Conservation (phyloP, 1,140 invertebrate species). For the Lysiphlebus fabarum region DNA sequence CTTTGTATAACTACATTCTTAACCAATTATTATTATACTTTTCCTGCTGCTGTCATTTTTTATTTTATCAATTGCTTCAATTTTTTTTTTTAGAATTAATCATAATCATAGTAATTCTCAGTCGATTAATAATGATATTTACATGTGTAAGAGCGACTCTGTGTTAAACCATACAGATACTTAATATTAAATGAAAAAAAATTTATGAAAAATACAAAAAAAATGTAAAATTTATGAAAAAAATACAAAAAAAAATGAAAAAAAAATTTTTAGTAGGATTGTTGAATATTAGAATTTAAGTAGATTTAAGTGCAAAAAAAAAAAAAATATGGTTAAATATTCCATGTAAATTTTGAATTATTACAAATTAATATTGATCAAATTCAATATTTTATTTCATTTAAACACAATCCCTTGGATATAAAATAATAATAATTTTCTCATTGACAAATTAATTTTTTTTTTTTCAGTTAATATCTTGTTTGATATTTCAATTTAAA, state of each 20-base stretch:
- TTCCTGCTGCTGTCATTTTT: too few relatives aligned
- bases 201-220: conserved; percentile 28
- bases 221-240: conserved; percentile 27
- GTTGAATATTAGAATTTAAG: conserved; percentile 15
- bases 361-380: conserved; percentile 10
- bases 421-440: too few relatives aligned
- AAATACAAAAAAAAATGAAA: conserved; percentile 31
- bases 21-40: too few relatives aligned
- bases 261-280: conserved; percentile 28
- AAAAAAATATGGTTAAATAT: background rate
- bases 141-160: conserved; percentile 45
- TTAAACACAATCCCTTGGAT: too few relatives aligned
- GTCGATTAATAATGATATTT: conserved; percentile 42
- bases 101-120: conserved; percentile 30
- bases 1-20: too few relatives aligned
- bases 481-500: too few relatives aligned
- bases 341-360: background rate
- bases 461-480: too few relatives aligned
- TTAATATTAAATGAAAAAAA: conserved; percentile 28
- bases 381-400: background rate
- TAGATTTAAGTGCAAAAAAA: background rate
- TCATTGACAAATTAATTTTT: too few relatives aligned
- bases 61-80: conserved; percentile 17
- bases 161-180: conserved; percentile 44
- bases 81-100: conserved; percentile 27